Conservation (phyloP, 2,888 invertebrate species). For the Eudasyphora cyanicolor region DNA sequence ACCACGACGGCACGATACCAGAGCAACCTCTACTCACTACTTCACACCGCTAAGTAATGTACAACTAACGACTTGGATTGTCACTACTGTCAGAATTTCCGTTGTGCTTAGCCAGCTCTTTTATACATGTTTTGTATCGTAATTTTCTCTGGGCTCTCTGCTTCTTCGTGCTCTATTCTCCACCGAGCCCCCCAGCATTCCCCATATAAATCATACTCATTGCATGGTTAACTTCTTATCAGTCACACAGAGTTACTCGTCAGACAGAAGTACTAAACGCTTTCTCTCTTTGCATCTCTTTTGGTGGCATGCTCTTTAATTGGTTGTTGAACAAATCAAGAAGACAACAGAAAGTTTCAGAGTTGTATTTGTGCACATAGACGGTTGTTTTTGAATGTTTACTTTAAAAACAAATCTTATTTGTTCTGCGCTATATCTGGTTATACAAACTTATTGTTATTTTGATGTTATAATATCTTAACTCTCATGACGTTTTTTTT, state of each 20-base stretch:
- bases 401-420: not conserved
- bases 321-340: not conserved
- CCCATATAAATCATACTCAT: no score
- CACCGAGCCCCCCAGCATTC: no score
- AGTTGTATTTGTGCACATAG: slow-evolving; percentile 25
- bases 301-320: not conserved
- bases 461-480: not conserved
- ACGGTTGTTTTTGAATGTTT: not conserved
- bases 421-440: not conserved
- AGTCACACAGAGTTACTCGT: not conserved
- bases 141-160: slow-evolving; percentile 23
- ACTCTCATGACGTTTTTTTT: not conserved
- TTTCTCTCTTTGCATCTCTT: slow-evolving; percentile 22
- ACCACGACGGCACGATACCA: slow-evolving; percentile 7
- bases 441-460: not conserved
- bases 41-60: slow-evolving; percentile 6
- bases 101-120: slow-evolving; percentile 46
- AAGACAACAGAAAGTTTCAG: not conserved
- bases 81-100: slow-evolving; percentile 62
- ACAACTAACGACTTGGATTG: slow-evolving; percentile 51
- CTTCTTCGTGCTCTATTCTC: slow-evolving; percentile 24
- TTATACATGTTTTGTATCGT: slow-evolving; percentile 48
- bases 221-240: slow-evolving; percentile 22
- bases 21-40: slow-evolving; percentile 28
- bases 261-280: not conserved